phyloP scores from a whole-genome alignment of 2,888 invertebrate species.

The Acanthosoma haemorrhoidale region DNA sequence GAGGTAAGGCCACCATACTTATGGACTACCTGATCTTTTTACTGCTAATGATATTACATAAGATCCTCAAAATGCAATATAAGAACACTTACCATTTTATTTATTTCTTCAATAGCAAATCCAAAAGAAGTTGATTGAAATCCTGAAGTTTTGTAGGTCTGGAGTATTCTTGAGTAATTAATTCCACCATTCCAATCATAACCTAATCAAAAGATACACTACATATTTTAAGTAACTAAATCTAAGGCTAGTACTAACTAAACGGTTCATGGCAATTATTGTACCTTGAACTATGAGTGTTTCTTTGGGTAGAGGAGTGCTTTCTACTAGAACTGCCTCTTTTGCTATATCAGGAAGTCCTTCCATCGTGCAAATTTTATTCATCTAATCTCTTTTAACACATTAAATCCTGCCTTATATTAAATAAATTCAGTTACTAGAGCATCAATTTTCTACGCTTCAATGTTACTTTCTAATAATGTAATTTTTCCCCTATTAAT shows the following conservation, averaged over 20 bases:
- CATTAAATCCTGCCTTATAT: no score
- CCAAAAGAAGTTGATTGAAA: conserved; percentile 97
- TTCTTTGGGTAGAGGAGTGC: conserved; percentile 59
- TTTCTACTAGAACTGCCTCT: conserved; percentile 66
- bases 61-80: not conserved
- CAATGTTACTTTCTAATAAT: no score
- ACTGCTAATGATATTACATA: not conserved
- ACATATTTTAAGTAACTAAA: not conserved
- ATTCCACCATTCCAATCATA: conserved; percentile 91
- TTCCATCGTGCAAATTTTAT: no score
- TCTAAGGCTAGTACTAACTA: no score
- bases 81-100: conserved; percentile 85
- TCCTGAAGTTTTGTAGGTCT: conserved; percentile 76
- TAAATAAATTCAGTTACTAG: no score
- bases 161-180: conserved; percentile 75
- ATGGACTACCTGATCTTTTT: no score
- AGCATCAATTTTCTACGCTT: no score
- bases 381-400: no score
- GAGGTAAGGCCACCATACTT: no score
- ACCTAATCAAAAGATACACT: conserved; percentile 52
- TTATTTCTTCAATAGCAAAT: conserved; percentile 81
- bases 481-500: no score
- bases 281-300: conserved; percentile 60
- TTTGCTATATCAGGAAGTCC: conserved; percentile 53
- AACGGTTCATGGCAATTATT: no score